phyloP scores from a whole-genome alignment of 2,113 vertebrate species.

The Diphyllodes magnificus region DNA sequence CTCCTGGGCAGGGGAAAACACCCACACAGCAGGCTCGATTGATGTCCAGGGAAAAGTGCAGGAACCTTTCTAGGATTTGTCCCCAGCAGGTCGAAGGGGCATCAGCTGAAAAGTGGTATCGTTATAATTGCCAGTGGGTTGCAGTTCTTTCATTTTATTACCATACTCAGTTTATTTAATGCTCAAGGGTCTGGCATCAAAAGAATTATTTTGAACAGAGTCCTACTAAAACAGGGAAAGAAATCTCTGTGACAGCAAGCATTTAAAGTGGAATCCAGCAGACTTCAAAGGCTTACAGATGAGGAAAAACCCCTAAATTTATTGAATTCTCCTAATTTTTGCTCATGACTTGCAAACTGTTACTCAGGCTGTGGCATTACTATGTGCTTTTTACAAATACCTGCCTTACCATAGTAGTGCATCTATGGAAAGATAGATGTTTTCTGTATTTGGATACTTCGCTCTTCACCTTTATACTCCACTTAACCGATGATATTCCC shows the following conservation, averaged over 20 bases:
- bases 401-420: neutral
- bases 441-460: neutral
- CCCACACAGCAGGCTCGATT: neutral
- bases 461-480: neutral
- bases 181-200: neutral
- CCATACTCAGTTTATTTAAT: neutral
- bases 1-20: neutral
- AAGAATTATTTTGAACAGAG: neutral
- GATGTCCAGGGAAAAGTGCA: neutral
- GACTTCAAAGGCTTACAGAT: neutral
- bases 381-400: neutral
- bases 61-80: neutral
- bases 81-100: neutral
- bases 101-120: neutral
- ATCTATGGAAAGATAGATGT: neutral
- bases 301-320: neutral
- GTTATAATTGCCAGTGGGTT: neutral
- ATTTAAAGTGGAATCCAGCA: neutral
- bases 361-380: neutral
- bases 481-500: neutral
- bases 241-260: neutral
- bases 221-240: neutral
- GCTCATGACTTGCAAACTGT: neutral
- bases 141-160: neutral
- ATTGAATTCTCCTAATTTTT: neutral